These are phyloP conservation scores for Melanotaenia duboulayi DNA, from an alignment of 2,113 vertebrate genomes.

Conservation along the genomic window DNA sequence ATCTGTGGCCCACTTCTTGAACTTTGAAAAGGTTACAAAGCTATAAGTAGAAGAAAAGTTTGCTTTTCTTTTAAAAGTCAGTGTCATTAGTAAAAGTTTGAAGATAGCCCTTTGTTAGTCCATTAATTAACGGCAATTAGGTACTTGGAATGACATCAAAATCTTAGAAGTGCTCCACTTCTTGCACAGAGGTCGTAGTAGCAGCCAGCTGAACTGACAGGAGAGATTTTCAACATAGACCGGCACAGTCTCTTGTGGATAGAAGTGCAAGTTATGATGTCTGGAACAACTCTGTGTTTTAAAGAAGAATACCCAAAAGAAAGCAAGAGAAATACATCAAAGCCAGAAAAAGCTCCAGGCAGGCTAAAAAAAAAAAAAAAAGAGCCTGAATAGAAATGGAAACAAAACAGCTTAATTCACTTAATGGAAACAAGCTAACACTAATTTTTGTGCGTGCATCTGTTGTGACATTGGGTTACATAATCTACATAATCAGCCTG, in stretches of 20 bases:
- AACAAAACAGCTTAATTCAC: not conserved
- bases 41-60: not conserved
- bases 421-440: not conserved
- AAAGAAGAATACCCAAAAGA: not conserved
- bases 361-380: not conserved
- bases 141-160: not conserved
- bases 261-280: not conserved
- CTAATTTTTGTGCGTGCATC: not conserved
- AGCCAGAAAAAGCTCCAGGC: constrained; percentile 7
- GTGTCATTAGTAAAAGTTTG: not conserved
- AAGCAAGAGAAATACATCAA: not conserved
- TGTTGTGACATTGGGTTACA: not conserved
- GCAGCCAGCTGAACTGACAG: not conserved
- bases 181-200: not conserved
- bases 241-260: not conserved
- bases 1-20: not conserved
- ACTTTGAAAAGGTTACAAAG: constrained; percentile 29
- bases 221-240: not conserved
- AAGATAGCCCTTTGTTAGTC: not conserved
- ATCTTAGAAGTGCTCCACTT: not conserved
- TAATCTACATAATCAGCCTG: not conserved
- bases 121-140: constrained; percentile 37
- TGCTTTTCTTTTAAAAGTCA: not conserved
- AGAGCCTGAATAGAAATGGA: not conserved
- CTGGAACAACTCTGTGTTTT: not conserved